phyloP scores from a whole-genome alignment of 1,140 invertebrate genomes.

The Drosophila funebris region DNA sequence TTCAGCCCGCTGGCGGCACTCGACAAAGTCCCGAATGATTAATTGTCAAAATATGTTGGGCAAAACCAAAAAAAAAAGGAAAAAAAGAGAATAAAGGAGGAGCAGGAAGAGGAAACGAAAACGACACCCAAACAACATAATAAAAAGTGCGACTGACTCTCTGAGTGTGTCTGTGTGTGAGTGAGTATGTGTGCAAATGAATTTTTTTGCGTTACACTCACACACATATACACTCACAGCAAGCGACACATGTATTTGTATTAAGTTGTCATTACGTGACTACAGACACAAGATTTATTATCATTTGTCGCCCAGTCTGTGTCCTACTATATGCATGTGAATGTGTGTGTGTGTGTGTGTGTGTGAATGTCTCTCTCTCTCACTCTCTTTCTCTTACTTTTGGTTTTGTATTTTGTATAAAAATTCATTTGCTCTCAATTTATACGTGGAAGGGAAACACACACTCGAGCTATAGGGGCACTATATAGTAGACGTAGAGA shows the following conservation, averaged over 20 bases:
- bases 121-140: slow-evolving; percentile 63
- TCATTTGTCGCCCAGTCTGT: slow-evolving; percentile 55
- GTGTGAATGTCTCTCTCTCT: slow-evolving; percentile 1
- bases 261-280: slow-evolving; percentile 84
- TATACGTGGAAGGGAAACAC: neutral
- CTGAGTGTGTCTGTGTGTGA: slow-evolving; percentile 32
- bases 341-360: slow-evolving; percentile 8
- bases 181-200: slow-evolving; percentile 50
- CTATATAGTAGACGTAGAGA: slow-evolving; percentile 11
- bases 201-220: slow-evolving; percentile 34
- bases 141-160: slow-evolving; percentile 65
- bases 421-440: slow-evolving; percentile 62
- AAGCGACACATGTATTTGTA: slow-evolving; percentile 77
- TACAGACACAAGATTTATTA: slow-evolving; percentile 83
- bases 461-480: neutral
- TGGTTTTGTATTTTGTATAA: slow-evolving; percentile 19
- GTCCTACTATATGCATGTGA: neutral
- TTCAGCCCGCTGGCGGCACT: neutral
- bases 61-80: slow-evolving; percentile 45
- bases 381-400: neutral
- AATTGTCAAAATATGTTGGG: slow-evolving; percentile 82
- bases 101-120: neutral
- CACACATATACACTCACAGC: slow-evolving; percentile 6
- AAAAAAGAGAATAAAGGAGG: too few relatives aligned
- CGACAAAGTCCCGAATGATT: slow-evolving; percentile 65